phyloP scores from a whole-genome alignment of 2,797 vertebrate species.

The Garrulus glandarius region DNA sequence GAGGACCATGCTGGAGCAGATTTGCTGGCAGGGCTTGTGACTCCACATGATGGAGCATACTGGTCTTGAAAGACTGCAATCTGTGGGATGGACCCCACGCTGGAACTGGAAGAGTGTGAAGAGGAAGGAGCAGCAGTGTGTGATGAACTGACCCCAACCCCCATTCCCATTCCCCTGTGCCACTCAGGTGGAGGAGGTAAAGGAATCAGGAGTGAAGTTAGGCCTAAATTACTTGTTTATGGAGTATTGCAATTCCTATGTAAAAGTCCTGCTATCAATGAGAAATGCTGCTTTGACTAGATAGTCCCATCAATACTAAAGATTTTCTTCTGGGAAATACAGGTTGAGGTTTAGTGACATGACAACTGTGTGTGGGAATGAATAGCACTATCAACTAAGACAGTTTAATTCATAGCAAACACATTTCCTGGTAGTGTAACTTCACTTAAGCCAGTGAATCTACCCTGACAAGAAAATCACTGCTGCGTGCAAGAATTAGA shows the following conservation, averaged over 20 bases:
- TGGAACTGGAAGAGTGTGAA: neutral
- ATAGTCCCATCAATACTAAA: neutral
- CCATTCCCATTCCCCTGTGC: neutral
- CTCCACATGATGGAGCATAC: rapidly evolving
- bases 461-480: neutral
- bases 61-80: neutral
- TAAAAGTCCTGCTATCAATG: neutral
- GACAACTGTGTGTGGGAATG: neutral
- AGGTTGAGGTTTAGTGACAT: neutral
- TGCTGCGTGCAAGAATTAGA: neutral
- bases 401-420: neutral
- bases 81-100: rapidly evolving
- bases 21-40: neutral
- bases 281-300: neutral
- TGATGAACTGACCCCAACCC: neutral
- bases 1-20: neutral
- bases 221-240: neutral
- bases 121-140: neutral
- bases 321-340: neutral
- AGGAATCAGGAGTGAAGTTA: neutral
- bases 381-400: neutral
- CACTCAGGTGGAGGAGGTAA: neutral
- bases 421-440: neutral
- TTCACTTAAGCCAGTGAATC: neutral
- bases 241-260: neutral